Evolutionary conservation across 1,140 invertebrate genomes (phyloP).

Genomic region (Whitmania pigra): DNA sequence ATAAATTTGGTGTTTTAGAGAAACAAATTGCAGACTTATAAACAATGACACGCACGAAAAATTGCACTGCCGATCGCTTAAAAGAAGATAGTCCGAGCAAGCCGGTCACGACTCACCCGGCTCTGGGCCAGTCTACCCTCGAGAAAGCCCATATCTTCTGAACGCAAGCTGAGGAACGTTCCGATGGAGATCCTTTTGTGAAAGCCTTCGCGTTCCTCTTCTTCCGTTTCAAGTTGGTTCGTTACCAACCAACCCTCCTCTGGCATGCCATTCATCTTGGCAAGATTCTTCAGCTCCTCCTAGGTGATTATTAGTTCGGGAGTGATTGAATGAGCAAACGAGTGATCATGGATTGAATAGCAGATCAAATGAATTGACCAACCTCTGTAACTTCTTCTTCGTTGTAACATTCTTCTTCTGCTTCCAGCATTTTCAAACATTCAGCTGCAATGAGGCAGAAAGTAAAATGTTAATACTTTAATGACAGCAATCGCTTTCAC

Average conservation of each 20-base stretch:
- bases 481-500: no score
- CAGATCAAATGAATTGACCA: background rate
- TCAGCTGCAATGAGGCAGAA: background rate
- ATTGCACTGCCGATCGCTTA: no score
- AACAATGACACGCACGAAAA: no score
- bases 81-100: no score
- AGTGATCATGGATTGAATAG: background rate
- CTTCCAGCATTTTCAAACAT: slow-evolving; percentile 5
- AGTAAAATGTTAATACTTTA: no score
- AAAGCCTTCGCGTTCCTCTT: no score
- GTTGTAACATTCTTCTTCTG: background rate
- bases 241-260: background rate
- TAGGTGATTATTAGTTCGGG: background rate
- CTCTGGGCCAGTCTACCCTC: background rate
- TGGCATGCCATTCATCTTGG: background rate
- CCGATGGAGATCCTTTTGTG: background rate
- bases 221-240: background rate
- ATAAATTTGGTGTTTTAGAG: no score
- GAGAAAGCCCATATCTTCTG: slow-evolving; percentile 6
- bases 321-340: background rate
- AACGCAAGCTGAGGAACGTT: background rate
- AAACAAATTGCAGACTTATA: no score
- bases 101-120: background rate
- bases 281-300: background rate
- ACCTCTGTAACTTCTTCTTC: background rate